These are phyloP conservation scores for Zosterops borbonicus DNA, from an alignment of 2,113 vertebrate genomes.

Conservation along the genomic window DNA sequence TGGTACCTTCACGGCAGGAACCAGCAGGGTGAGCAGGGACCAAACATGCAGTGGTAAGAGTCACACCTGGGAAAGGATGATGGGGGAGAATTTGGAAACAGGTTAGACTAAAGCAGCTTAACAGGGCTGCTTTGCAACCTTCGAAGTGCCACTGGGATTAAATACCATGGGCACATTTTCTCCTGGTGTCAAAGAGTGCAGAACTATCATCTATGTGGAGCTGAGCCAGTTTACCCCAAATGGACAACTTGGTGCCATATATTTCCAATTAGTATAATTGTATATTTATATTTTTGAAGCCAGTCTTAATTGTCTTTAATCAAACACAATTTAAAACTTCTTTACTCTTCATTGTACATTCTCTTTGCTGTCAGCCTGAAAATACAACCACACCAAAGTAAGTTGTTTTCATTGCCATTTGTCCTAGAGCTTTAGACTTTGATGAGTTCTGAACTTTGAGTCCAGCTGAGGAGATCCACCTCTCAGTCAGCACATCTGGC, in stretches of 20 bases:
- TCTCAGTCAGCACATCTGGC: not conserved
- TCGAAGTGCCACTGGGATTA: not conserved
- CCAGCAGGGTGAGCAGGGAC: accelerated
- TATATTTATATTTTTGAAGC: not conserved
- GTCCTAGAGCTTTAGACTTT: not conserved
- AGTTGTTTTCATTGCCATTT: not conserved
- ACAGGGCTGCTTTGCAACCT: not conserved
- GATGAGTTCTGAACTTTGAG: not conserved
- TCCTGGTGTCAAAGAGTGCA: not conserved
- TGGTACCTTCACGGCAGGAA: not conserved
- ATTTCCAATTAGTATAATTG: not conserved
- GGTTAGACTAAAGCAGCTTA: not conserved
- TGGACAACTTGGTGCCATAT: accelerated
- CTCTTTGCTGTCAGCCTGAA: not conserved
- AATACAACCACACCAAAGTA: not conserved
- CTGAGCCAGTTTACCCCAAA: not conserved
- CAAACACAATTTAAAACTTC: not conserved
- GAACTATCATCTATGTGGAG: not conserved
- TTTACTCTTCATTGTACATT: not conserved
- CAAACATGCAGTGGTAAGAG: not conserved
- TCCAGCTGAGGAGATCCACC: not conserved
- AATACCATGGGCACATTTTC: accelerated
- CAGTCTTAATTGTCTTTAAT: not conserved
- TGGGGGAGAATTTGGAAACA: not conserved
- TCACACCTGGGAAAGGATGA: not conserved